These are phyloP conservation scores for Notoglanidium macrostoma DNA, from an alignment of 2,797 vertebrate species.

Conservation along the genomic window DNA sequence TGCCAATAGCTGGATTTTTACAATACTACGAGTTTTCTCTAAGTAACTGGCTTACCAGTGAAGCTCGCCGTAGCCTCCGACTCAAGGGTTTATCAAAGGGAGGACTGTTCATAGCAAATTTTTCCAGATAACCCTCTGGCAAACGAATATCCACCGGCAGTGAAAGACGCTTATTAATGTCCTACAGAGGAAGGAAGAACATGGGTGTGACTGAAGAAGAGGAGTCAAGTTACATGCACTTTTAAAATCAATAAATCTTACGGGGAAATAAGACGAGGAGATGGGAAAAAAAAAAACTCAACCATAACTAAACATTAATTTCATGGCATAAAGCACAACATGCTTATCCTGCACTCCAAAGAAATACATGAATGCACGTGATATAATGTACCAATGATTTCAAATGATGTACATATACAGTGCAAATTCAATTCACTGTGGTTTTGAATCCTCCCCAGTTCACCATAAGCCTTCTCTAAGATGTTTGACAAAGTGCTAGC, in stretches of 20 bases:
- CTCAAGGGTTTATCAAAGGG: conserved; percentile 83
- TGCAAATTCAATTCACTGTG: not conserved
- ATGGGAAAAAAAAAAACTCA: not conserved
- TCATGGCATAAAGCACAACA: not conserved
- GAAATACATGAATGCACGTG: not conserved
- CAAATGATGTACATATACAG: not conserved
- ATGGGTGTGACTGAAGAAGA: not conserved
- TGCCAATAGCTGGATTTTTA: not conserved
- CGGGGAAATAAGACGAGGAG: not conserved
- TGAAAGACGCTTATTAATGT: conserved; percentile 83
- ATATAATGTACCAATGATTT: not conserved
- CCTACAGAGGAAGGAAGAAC: conserved; percentile 63
- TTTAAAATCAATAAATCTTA: conserved; percentile 2
- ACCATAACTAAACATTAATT: not conserved
- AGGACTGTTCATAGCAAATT: conserved; percentile 81
- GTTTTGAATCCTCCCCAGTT: not conserved
- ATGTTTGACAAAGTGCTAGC: not conserved
- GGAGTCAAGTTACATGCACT: conserved; percentile 3
- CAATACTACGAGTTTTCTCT: not conserved
- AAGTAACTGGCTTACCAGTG: conserved; percentile 70
- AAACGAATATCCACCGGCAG: conserved; percentile 81
- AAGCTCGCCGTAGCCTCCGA: conserved; percentile 77
- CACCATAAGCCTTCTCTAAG: not conserved
- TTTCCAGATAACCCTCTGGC: conserved; percentile 81
- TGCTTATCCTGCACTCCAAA: not conserved